Percentiles rank a stretch among this genome's conserved stretches.
phyloP scores from a whole-genome alignment of 2,888 invertebrate species.

The Drosophila atroscutellata region DNA sequence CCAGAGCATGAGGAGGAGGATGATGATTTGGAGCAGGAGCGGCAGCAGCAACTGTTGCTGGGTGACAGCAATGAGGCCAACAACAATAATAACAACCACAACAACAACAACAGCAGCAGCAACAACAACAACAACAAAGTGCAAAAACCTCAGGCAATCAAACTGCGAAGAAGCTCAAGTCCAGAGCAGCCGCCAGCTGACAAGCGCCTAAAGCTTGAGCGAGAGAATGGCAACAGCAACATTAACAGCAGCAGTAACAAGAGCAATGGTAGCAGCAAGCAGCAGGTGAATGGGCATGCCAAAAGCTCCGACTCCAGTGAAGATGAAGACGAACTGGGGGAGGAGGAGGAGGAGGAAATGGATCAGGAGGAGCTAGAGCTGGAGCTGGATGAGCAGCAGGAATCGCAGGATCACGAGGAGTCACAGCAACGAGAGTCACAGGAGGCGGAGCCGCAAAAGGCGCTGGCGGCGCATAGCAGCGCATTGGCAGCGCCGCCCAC shows the following conservation, averaged over 20 bases:
- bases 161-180: conserved; percentile 51
- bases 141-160: conserved; percentile 34
- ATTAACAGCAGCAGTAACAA: conserved; percentile 5
- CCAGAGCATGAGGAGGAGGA: conserved; percentile 38
- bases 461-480: conserved; percentile 75
- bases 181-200: conserved; percentile 38
- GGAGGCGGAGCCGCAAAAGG: conserved; percentile 3
- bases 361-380: conserved; percentile 47
- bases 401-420: conserved; percentile 41
- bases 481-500: conserved; percentile 73
- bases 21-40: conserved; percentile 38
- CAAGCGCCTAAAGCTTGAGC: conserved; percentile 41
- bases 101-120: conserved; percentile 36
- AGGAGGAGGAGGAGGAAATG: conserved; percentile 38
- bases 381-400: conserved; percentile 28
- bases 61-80: conserved; percentile 61
- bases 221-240: conserved; percentile 18
- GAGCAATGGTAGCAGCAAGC: conserved; percentile 7
- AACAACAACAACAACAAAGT: conserved; percentile 1
- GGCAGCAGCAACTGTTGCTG: conserved; percentile 36
- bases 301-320: conserved; percentile 43
- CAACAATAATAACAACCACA: conserved; percentile 55
- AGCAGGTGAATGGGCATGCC: conserved; percentile 29
- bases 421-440: conserved; percentile 16
- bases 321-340: conserved; percentile 31